These are phyloP conservation scores for Aegithalos caudatus DNA, from an alignment of 2,113 vertebrate genomes.

Conservation along the genomic window DNA sequence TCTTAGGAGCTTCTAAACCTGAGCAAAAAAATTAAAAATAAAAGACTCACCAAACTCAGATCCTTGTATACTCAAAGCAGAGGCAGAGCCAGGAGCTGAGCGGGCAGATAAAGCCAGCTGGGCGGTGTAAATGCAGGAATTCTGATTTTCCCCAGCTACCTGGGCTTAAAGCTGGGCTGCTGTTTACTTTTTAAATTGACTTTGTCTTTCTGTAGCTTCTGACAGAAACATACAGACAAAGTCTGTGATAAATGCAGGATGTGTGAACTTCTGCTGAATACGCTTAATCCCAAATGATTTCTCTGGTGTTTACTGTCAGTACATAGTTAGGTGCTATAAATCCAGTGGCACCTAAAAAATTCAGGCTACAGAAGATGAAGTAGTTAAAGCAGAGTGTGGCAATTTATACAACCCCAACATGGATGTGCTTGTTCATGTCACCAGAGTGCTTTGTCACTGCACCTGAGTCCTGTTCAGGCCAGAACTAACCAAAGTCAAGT, in stretches of 20 bases:
- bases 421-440: neutral
- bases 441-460: neutral
- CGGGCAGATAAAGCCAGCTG: neutral
- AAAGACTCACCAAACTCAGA: neutral
- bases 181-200: neutral
- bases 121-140: neutral
- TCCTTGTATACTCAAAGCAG: neutral
- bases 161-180: neutral
- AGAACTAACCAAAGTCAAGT: neutral
- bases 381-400: neutral
- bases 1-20: slow-evolving; percentile 31
- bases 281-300: neutral
- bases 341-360: neutral
- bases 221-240: neutral
- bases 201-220: neutral
- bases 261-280: neutral
- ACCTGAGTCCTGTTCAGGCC: neutral
- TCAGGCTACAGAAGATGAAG: neutral
- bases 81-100: neutral
- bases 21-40: neutral
- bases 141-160: neutral
- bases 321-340: neutral
- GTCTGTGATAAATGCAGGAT: neutral
- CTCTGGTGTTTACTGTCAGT: neutral
- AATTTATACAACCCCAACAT: neutral